phyloP scores from a whole-genome alignment of 2,797 vertebrate species.

The Furcifer pardalis region DNA sequence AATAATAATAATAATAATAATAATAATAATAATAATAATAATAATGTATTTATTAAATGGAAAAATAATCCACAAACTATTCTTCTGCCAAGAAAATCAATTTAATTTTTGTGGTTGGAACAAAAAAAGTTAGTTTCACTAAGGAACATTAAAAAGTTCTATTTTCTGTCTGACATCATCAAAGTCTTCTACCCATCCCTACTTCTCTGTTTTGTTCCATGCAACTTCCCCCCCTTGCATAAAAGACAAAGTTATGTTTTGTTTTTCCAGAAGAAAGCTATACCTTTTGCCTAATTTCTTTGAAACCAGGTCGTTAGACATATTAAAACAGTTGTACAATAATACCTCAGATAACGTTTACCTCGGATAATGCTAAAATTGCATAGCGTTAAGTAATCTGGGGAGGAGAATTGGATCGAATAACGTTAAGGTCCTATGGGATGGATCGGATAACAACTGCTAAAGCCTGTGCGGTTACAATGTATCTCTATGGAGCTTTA shows the following conservation, averaged over 20 bases:
- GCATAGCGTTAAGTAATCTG: too few species aligned
- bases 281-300: neutral
- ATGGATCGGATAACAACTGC: too few species aligned
- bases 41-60: conserved; percentile 5
- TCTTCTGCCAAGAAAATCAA: conserved; percentile 48
- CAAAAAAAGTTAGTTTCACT: conserved; percentile 76
- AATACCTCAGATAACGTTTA: too few species aligned
- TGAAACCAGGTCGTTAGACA: neutral
- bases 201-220: neutral
- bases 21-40: conserved; percentile 44
- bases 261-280: neutral
- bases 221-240: neutral
- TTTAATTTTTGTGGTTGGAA: conserved; percentile 72
- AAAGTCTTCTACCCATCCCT: conserved; percentile 73
- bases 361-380: too few species aligned
- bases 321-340: neutral
- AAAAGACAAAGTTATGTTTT: neutral
- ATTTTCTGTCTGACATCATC: conserved; percentile 79
- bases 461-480: too few species aligned
- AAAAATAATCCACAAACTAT: conserved; percentile 38
- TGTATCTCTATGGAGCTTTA: too few species aligned
- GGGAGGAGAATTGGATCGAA: too few species aligned
- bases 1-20: conserved; percentile 50
- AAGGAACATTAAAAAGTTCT: conserved; percentile 34
- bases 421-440: too few species aligned